phyloP scores from a whole-genome alignment of 2,888 invertebrate genomes.

The Ochropleura plecta region DNA sequence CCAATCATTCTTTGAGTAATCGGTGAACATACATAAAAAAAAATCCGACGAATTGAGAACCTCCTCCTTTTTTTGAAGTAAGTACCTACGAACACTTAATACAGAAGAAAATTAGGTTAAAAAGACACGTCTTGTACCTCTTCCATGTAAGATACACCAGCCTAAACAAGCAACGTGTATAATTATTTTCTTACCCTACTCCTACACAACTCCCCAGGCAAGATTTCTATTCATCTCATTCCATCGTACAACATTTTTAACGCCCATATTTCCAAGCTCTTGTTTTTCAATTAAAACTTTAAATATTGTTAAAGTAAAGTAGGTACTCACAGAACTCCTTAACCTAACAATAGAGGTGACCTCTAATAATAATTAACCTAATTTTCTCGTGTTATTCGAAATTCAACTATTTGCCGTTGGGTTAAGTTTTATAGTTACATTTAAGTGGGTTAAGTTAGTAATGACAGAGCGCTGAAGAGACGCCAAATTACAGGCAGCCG shows the following conservation, averaged over 20 bases:
- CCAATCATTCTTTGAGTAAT: too few relatives aligned
- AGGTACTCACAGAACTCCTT: conserved; percentile 41
- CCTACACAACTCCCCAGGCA: not conserved
- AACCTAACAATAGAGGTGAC: conserved; percentile 57
- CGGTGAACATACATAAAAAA: too few relatives aligned
- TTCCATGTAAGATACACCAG: not conserved
- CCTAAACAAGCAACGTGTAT: conserved; percentile 16
- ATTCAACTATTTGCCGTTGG: conserved; percentile 58
- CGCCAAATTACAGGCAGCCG: conserved; percentile 67
- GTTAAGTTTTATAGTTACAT: conserved; percentile 65
- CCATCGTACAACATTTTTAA: conserved; percentile 35
- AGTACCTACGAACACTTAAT: not conserved
- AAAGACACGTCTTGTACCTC: conserved; percentile 5
- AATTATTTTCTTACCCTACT: conserved; percentile 18
- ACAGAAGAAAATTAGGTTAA: not conserved
- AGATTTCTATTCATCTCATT: conserved; percentile 14
- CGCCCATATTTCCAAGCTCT: conserved; percentile 28
- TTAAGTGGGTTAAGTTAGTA: conserved; percentile 63
- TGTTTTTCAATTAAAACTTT: conserved; percentile 57
- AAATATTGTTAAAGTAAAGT: conserved; percentile 53
- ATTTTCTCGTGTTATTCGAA: conserved; percentile 53
- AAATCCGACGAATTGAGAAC: too few relatives aligned
- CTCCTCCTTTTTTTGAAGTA: too few relatives aligned
- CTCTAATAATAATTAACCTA: conserved; percentile 62
- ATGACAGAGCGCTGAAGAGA: conserved; percentile 65